phyloP scores from a whole-genome alignment of 2,113 vertebrate genomes.

The Pogonocichla stellata region DNA sequence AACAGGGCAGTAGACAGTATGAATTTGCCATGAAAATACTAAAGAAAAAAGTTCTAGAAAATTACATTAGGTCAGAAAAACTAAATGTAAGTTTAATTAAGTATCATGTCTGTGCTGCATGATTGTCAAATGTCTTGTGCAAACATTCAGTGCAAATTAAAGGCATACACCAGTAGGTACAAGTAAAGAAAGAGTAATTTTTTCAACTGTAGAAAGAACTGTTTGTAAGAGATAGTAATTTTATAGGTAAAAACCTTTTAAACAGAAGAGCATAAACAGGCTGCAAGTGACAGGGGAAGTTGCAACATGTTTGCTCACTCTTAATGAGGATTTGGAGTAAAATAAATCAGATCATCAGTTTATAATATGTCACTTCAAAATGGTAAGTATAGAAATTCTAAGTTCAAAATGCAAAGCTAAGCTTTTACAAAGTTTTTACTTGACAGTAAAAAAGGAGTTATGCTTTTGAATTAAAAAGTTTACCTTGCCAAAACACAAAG shows the following conservation, averaged over 20 bases:
- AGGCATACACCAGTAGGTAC: background rate
- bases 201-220: background rate
- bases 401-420: constrained; percentile 24
- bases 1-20: background rate
- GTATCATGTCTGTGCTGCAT: background rate
- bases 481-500: constrained; percentile 99
- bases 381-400: background rate
- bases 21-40: background rate
- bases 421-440: background rate
- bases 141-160: background rate
- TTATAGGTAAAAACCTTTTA: background rate
- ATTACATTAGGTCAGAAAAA: background rate
- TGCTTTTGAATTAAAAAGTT: constrained; percentile 49
- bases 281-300: background rate
- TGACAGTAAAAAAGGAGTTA: background rate
- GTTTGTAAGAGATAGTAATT: background rate
- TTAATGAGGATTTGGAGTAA: background rate
- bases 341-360: background rate
- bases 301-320: background rate
- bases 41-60: background rate
- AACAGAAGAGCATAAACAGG: background rate
- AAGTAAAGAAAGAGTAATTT: background rate
- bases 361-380: background rate
- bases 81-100: background rate
- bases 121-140: background rate